Evolutionary conservation across 2,113 vertebrate species (phyloP), one percentile per base, ranked within the genome.

Genomic region (Echinops telfairi): DNA sequence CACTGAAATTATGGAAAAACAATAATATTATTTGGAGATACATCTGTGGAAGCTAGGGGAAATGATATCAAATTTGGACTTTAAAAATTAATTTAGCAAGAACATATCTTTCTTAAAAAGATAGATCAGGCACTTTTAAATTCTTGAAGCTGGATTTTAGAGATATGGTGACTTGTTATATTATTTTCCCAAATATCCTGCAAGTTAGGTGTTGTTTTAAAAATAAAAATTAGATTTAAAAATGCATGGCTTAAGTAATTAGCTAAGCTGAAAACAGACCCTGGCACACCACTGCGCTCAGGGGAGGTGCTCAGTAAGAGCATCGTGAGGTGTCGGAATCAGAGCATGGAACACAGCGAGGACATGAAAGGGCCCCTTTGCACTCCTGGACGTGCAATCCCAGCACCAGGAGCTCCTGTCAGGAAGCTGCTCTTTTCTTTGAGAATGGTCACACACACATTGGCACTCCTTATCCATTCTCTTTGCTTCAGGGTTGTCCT

Each of bases 181-280:
- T 89, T 53, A n/a, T 9, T 60, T 31, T 91, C 47, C 88, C 38
- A 36, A 29, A 12, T 86, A 83, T 88, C 38, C 23, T 91, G 27
- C 40, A 4, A 79, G 9, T 76, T 73, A 85, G 19, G 92, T 29
- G 16, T 20, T 82, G 80, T 89, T 60, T 57, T 4, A 33, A 76
- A 40, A 85, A 92, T 43, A 92, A 57, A 15, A 58, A 83, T 81
- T 79, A 15, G 31, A 78, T 85, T 92, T 92, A 60, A 16, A 76
- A 83, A 83, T 47, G 20, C 19, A 40, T 85, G 53, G 27, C 33
- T 86, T 92, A 68, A 62, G 77, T 70, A 80, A 79, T 64, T 25
- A 58, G 19, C 2, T 2, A 66, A 22, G 20, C 62, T 88, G 20
- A 91, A 94, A 94, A 94, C 8, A 15, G 47, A 84, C 38, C 43